Evolutionary conservation across 2,888 invertebrate genomes (phyloP).

Genomic region (Drosophila prostipennis): DNA sequence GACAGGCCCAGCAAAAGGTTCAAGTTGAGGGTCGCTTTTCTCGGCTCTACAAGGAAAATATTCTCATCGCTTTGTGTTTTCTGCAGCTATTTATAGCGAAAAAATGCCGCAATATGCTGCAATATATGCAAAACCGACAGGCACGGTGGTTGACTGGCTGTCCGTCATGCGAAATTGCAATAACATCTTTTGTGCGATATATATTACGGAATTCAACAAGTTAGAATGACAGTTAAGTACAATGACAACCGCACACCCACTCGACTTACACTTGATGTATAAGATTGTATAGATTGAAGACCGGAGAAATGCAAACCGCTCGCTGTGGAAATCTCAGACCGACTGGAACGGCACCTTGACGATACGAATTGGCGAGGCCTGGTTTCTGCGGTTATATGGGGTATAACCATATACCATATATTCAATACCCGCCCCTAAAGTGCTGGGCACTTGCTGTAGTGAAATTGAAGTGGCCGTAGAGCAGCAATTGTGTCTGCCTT

Average conservation of each 20-base stretch:
- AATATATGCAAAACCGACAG: conserved; percentile 13
- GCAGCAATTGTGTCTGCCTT: conserved; percentile 23
- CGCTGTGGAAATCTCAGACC: conserved; percentile 54
- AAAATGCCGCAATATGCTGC: conserved; percentile 45
- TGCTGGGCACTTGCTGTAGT: conserved; percentile 18
- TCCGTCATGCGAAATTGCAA: not conserved
- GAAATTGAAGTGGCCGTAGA: conserved; percentile 21
- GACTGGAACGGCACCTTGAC: conserved; percentile 57
- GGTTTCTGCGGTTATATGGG: conserved; percentile 15
- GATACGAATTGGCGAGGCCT: conserved; percentile 13
- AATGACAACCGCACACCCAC: conserved; percentile 16
- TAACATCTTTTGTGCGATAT: not conserved
- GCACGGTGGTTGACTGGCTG: conserved; percentile 14
- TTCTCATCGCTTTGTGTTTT: conserved; percentile 21
- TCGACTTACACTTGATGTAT: conserved; percentile 55
- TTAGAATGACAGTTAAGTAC: conserved; percentile 9
- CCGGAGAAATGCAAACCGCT: conserved; percentile 37
- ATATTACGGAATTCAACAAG: conserved; percentile 14
- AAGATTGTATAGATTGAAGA: not conserved
- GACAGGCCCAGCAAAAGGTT: conserved; percentile 45
- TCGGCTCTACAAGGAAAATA: conserved; percentile 2
- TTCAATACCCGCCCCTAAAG: conserved; percentile 1
- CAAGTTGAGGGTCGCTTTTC: conserved; percentile 70
- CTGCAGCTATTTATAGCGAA: conserved; percentile 51
- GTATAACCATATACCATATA: too few species aligned